Conservation (phyloP, 2,797 vertebrate genomes). For the Heliangelus exortis region DNA sequence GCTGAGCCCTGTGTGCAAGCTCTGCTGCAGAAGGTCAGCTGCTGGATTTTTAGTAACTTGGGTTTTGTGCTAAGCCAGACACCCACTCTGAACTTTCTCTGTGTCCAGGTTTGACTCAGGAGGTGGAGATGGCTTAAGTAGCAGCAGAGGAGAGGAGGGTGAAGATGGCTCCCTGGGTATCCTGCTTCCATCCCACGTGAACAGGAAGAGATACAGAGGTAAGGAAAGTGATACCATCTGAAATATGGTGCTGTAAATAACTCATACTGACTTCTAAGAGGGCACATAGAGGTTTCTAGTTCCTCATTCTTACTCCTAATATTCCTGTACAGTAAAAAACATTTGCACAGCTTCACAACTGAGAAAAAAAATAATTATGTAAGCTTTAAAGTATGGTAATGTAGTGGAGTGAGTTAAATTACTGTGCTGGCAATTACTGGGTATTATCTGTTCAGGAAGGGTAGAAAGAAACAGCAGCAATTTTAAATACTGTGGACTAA, state of each 20-base stretch:
- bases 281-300: not conserved
- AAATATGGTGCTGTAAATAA: not conserved
- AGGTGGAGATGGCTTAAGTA: not conserved
- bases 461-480: not conserved
- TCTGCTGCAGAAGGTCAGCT: not conserved
- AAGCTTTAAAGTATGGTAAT: not conserved
- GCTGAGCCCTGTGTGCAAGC: not conserved
- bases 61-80: not conserved
- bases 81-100: not conserved
- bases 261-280: not conserved
- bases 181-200: not conserved
- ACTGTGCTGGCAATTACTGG: not conserved
- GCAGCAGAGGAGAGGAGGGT: not conserved
- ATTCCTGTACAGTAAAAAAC: not conserved
- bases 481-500: not conserved
- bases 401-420: not conserved
- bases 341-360: not conserved
- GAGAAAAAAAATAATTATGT: not conserved
- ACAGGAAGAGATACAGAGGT: not conserved
- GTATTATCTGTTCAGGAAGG: not conserved
- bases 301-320: not conserved
- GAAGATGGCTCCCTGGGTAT: not conserved
- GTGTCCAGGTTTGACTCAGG: not conserved
- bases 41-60: not conserved
- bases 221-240: not conserved